Percentiles rank a stretch among this genome's conserved stretches.
Conservation (phyloP, 2,888 invertebrate species). For the Nomada lathburiana region DNA sequence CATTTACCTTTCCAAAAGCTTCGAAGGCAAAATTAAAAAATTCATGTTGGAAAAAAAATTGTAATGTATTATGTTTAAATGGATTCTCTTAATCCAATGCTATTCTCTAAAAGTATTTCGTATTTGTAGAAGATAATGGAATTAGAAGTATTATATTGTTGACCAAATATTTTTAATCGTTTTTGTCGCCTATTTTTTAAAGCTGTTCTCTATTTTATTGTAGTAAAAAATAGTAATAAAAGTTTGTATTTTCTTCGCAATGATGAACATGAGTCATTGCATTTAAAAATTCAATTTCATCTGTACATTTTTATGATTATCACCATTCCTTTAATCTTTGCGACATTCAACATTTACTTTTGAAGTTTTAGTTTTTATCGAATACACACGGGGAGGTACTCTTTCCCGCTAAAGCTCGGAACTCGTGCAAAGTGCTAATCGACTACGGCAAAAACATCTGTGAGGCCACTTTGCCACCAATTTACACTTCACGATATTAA, state of each 20-base stretch:
- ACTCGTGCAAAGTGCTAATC: background rate
- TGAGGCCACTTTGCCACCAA: background rate
- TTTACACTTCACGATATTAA: slow-evolving; percentile 32
- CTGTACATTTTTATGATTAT: no score
- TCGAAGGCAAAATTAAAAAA: background rate
- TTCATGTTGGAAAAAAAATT: background rate
- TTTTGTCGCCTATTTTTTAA: background rate
- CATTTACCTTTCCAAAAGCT: background rate
- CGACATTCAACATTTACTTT: no score
- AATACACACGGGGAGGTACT: background rate
- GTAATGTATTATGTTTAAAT: background rate
- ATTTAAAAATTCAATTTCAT: no score
- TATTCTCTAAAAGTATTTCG: no score
- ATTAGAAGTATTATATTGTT: no score
- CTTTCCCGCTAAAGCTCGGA: background rate
- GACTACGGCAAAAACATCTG: background rate
- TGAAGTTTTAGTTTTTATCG: background rate
- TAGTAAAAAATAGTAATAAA: no score
- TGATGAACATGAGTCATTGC: no score
- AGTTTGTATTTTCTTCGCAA: no score
- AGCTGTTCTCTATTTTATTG: background rate
- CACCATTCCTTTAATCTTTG: no score
- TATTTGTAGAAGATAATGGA: no score
- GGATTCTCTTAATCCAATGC: no score
- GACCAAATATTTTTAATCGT: no score